phyloP scores from a whole-genome alignment of 2,888 invertebrate species.

The Rhagium mordax region DNA sequence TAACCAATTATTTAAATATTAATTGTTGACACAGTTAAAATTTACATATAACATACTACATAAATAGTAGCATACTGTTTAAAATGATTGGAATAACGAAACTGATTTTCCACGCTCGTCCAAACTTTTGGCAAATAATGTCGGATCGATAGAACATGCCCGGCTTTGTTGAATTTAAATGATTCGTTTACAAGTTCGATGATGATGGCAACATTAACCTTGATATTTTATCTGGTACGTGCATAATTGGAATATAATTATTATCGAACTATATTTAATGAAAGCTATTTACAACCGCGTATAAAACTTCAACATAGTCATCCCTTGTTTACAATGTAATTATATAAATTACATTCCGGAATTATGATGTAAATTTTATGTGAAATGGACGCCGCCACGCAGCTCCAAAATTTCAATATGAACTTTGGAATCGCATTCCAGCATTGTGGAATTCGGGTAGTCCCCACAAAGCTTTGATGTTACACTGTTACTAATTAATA shows the following conservation, averaged over 20 bases:
- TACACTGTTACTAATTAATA: constrained; percentile 3
- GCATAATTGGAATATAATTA: not conserved
- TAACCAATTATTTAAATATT: too few species aligned
- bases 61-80: not conserved
- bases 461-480: not conserved
- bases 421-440: not conserved
- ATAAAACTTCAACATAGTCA: not conserved
- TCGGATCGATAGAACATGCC: not conserved
- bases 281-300: not conserved
- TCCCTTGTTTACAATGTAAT: not conserved
- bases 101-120: not conserved
- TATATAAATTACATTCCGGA: not conserved
- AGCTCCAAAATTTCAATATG: not conserved
- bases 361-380: not conserved
- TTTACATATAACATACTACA: too few species aligned
- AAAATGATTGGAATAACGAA: not conserved
- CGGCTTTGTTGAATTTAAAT: not conserved
- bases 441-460: not conserved
- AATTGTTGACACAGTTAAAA: not conserved
- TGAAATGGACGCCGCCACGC: not conserved
- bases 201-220: not conserved
- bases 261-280: not conserved
- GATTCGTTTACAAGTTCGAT: not conserved
- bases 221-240: not conserved
- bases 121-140: not conserved